phyloP scores from a whole-genome alignment of 2,888 invertebrate species.

The Eupithecia exiguata region DNA sequence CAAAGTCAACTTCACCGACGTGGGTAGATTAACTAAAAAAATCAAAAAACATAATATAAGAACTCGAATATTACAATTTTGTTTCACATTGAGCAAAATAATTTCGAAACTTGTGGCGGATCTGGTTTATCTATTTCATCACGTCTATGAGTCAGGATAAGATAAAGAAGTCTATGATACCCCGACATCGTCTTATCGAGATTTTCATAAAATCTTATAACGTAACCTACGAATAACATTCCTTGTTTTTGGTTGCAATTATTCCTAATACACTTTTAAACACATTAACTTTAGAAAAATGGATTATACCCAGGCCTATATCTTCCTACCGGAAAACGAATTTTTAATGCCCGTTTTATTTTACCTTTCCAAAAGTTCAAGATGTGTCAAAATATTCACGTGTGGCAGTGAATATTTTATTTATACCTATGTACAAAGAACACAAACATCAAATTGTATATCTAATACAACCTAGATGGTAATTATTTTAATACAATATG shows the following conservation, averaged over 20 bases:
- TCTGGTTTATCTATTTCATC: slow-evolving; percentile 9
- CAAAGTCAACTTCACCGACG: neutral
- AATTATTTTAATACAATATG: too few relatives aligned
- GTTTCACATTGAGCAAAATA: neutral
- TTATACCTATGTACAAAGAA: too few relatives aligned
- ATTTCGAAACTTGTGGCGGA: neutral
- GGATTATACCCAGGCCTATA: too few relatives aligned
- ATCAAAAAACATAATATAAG: neutral
- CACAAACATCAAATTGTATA: too few relatives aligned
- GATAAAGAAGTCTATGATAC: slow-evolving; percentile 9
- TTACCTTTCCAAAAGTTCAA: neutral
- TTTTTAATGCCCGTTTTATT: neutral
- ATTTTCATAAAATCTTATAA: neutral
- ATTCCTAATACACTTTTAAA: too few relatives aligned
- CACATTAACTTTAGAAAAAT: too few relatives aligned
- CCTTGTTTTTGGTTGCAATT: neutral
- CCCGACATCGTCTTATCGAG: neutral
- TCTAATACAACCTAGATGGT: too few relatives aligned
- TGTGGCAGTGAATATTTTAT: too few relatives aligned
- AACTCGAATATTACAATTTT: neutral
- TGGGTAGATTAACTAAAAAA: neutral
- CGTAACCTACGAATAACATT: neutral
- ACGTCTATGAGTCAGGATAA: slow-evolving; percentile 17
- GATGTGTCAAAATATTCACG: neutral
- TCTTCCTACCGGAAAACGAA: too few relatives aligned